A percentile compares a stretch with the other conserved stretches of the same genome.
Conservation (phyloP, 1,140 invertebrate species). For the Pseudomyrmex dendroicus region DNA sequence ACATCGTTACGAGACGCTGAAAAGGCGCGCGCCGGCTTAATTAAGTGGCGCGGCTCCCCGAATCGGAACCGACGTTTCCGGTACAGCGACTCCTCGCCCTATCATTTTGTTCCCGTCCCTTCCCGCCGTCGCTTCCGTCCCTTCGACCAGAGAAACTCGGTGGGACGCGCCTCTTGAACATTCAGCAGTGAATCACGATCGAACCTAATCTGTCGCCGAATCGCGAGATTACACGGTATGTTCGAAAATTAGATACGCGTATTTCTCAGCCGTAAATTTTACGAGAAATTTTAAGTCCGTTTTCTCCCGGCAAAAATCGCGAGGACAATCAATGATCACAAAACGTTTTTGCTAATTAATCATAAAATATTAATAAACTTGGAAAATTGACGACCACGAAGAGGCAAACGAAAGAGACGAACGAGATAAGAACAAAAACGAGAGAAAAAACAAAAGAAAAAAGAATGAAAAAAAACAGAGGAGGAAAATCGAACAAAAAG, state of each 20-base stretch:
- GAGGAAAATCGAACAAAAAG: slow-evolving; percentile 50
- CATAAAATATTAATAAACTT: no score
- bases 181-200: slow-evolving; percentile 35
- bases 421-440: slow-evolving; percentile 4
- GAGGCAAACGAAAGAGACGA: slow-evolving; percentile 40
- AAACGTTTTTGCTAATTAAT: no score
- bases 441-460: background rate
- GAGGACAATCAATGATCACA: no score
- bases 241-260: background rate
- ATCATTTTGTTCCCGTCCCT: slow-evolving; percentile 42
- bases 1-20: slow-evolving; percentile 22
- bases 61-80: slow-evolving; percentile 60
- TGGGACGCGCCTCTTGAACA: slow-evolving; percentile 23
- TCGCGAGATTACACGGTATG: slow-evolving; percentile 44
- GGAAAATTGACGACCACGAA: slow-evolving; percentile 57
- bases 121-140: slow-evolving; percentile 12
- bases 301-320: background rate
- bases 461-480: slow-evolving; percentile 21
- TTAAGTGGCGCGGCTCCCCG: slow-evolving; percentile 54
- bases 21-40: slow-evolving; percentile 48
- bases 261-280: background rate
- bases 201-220: slow-evolving; percentile 40
- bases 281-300: background rate
- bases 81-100: slow-evolving; percentile 53
- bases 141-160: slow-evolving; percentile 21